These are phyloP conservation scores for Gonioctena quinquepunctata DNA, from an alignment of 1,140 invertebrate species.

Conservation along the genomic window DNA sequence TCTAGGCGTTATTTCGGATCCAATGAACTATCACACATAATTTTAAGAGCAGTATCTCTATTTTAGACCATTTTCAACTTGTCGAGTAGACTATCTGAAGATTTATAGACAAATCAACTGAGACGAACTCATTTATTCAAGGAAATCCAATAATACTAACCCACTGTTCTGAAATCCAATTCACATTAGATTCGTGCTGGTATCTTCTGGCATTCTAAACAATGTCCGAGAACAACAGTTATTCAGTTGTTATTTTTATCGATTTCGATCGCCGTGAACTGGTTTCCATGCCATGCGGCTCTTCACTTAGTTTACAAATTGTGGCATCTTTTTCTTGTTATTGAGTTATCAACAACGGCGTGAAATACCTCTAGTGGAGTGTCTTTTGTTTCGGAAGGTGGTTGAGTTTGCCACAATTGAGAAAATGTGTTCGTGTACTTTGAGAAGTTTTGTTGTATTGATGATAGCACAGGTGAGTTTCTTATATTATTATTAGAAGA, in stretches of 20 bases:
- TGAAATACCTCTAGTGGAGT: not conserved
- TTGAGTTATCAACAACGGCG: not conserved
- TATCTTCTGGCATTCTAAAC: no score
- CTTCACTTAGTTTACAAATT: not conserved
- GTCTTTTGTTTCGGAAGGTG: not conserved
- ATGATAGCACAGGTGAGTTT: not conserved
- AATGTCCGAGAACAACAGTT: not conserved
- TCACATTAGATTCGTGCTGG: no score
- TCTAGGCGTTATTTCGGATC: no score
- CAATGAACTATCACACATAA: no score
- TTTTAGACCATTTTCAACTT: no score
- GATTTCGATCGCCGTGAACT: not conserved
- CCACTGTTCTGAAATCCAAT: no score
- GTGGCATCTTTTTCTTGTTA: not conserved
- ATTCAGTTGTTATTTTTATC: not conserved
- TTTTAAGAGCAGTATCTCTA: no score
- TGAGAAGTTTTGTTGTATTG: not conserved
- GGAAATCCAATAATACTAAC: no score
- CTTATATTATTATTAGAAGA: no score
- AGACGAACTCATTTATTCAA: no score
- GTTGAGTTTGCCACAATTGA: not conserved
- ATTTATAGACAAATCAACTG: no score
- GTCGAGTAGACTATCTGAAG: no score
- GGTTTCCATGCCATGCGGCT: not conserved
- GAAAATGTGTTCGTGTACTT: not conserved